Base-by-base conservation (phyloP, 2,797 vertebrate genomes). In the Buceros bicornis region DNA sequence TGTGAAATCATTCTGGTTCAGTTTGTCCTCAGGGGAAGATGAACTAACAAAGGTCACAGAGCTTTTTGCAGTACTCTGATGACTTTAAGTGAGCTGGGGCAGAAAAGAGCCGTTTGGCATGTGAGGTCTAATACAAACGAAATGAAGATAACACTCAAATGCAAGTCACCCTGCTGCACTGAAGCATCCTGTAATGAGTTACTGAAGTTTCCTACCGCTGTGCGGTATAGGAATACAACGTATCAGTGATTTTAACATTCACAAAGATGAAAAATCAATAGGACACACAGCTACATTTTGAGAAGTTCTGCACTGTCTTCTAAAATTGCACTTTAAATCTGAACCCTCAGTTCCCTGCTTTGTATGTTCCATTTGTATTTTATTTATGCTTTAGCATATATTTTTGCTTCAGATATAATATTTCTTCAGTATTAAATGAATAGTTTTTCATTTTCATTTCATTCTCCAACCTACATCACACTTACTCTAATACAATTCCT, bases 181-280 rank as follows among this genome's bases (percentile, higher is more conserved):
- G 47, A 87, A 81, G 40, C 56, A 58, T 8, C 40, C 14, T 76
- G 81, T 50, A 87, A 74, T 10, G 40, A 79, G 43, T 31, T 65
- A 31, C 12, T 74, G 42, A 86, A 72, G 50, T 61, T 84, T 89
- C 13, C 53, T 82, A 8, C 43, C 66, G 35, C 25, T 67, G 28
- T 94, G 71, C 54, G 76, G 33, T 33, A 33, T 33, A 33, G 33
- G 33, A 33, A 33, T 33, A 33, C 1, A 1, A 83, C 25, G 37
- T 28, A 10, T 31, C 54, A 40, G 37, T 47, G 67, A 60, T 42
- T 47, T 86, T 42, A 26, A 82, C 33, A 43, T 28, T 87, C 48
- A n/a, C 19, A 50, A 37, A 90, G 20, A 89, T 20, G 33, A 67
- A 83, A 90, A 81, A 82, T 93, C 90, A 91, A 73, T 35, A 81